Base-by-base conservation (phyloP, 2,888 invertebrate species). In the Chloromyia formosa region DNA sequence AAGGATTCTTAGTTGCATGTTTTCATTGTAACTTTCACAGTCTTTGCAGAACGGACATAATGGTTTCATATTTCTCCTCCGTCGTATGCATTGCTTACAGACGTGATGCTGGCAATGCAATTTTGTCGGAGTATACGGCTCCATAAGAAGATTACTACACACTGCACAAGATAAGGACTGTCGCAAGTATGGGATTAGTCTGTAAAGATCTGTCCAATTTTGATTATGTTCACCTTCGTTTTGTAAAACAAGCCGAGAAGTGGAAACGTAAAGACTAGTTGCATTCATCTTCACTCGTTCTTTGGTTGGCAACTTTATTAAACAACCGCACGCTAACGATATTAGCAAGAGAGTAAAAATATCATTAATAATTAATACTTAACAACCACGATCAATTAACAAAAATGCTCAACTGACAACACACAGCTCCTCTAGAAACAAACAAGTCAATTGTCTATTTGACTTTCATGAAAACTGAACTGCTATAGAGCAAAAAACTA, bases 91-190 rank as follows among this genome's bases (percentile, higher is more conserved):
- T 72, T 89, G 88, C 80, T 91, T 91, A 84, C 96, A 96, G 53
- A 96, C 93, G 86, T 94, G 93, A 86, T 97, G 96, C 84, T 93
- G 93, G 86, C 96, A 96, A 78, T 90, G 90, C 2, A 91, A 90
- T 80, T 90, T 91, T 20, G 89, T 89, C 16, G 95, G 94, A 45
- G 93, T 91, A 82, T 91, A 91, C 5, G 96, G 96, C 82, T 94
- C 92, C 79, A 91, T 91, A 74, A 96, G 85, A 78, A 96, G 88
- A 82, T 93, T 91, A 77, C 93, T 92, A 85, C 97, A 97, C 74
- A 96, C 95, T 74, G 93, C 94, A 86, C 97, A 97, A 79, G 94
- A 93, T 80, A 97, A 88, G 78, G 94, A 92, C 84, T 94, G 94
- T 75, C 95, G 89, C 82, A 96, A 88, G 86, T 93, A 93, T 4